Conservation (phyloP, 2,888 invertebrate genomes). For the Sepiola atlantica region DNA sequence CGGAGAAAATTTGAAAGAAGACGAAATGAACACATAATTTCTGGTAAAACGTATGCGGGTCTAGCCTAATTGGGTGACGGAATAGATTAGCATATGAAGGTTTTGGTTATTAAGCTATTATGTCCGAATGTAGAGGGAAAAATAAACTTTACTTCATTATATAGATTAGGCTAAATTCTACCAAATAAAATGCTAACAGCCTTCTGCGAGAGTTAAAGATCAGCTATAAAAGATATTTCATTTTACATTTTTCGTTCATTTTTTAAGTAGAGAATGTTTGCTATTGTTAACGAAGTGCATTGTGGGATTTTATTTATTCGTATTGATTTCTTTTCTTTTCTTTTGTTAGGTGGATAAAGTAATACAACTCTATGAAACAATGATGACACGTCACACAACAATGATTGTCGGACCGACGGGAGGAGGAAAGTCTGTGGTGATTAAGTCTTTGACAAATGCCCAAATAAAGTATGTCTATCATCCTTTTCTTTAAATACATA, state of each 20-base stretch:
- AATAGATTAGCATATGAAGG: no score
- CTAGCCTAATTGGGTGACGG: no score
- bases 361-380: conserved; percentile 92
- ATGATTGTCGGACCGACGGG: conserved; percentile 96
- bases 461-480: conserved; percentile 78
- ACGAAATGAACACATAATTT: no score
- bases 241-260: background rate
- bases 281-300: background rate
- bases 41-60: no score
- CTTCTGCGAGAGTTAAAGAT: background rate
- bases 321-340: background rate
- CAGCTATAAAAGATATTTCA: background rate
- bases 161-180: no score
- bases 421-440: conserved; percentile 91
- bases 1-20: no score
- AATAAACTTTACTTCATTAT: no score
- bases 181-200: background rate
- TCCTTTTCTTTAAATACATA: background rate
- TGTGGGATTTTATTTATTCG: background rate
- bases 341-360: conserved; percentile 85
- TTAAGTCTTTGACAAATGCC: conserved; percentile 85
- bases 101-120: no score
- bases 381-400: conserved; percentile 93
- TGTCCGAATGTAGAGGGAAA: no score
- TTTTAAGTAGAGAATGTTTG: background rate